phyloP scores from a whole-genome alignment of 2,797 vertebrate genomes.

The Sebastes steindachneri region DNA sequence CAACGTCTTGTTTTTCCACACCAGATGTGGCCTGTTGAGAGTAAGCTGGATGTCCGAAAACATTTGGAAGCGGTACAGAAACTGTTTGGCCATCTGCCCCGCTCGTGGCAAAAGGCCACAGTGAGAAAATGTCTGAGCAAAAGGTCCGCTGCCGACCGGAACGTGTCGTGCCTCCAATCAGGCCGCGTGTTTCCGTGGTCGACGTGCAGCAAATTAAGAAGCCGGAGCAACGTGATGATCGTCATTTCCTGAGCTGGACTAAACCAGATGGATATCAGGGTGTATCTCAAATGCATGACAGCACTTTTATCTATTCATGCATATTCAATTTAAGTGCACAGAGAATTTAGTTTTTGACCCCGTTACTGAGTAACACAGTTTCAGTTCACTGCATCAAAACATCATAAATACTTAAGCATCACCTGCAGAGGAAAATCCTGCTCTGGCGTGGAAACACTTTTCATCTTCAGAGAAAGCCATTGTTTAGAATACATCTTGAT shows the following conservation, averaged over 20 bases:
- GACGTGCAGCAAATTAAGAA: background rate
- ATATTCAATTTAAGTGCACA: background rate
- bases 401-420: background rate
- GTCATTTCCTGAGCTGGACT: constrained; percentile 12
- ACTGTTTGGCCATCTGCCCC: constrained; percentile 34
- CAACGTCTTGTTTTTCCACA: constrained; percentile 3
- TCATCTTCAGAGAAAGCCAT: background rate
- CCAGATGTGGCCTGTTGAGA: background rate
- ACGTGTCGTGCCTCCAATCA: background rate
- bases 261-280: background rate
- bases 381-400: background rate
- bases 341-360: background rate
- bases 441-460: background rate
- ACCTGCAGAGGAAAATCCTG: background rate
- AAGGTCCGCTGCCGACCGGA: background rate
- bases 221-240: background rate
- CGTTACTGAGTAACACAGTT: background rate
- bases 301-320: background rate
- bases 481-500: background rate
- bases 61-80: constrained; percentile 6
- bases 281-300: background rate
- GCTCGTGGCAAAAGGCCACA: constrained; percentile 34
- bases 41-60: background rate
- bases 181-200: background rate
- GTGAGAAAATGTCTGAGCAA: background rate